phyloP scores from a whole-genome alignment of 1,140 invertebrate species.

The Cotesia typhae region DNA sequence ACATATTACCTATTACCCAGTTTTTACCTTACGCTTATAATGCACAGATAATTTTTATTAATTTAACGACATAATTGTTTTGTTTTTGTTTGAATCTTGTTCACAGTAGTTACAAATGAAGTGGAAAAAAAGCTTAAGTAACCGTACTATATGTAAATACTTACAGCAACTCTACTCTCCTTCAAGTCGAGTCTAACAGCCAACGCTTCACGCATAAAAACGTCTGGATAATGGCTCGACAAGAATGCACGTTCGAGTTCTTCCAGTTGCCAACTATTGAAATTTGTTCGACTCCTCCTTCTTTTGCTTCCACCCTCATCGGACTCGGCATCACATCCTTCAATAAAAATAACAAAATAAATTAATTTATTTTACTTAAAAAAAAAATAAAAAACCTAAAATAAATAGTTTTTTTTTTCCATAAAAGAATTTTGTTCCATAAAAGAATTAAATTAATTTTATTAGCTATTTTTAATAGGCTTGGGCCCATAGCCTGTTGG shows the following conservation, averaged over 20 bases:
- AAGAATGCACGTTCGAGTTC: constrained; percentile 97
- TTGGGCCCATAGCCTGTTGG: too few relatives aligned
- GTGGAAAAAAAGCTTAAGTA: neutral
- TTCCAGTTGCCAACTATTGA: constrained; percentile 98
- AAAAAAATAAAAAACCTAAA: too few relatives aligned
- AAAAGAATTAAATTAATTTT: too few relatives aligned
- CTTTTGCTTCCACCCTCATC: constrained; percentile 78
- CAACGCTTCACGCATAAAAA: constrained; percentile 97
- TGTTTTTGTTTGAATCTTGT: neutral
- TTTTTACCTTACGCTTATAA: too few relatives aligned
- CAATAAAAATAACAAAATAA: constrained; percentile 32
- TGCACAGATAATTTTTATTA: too few relatives aligned
- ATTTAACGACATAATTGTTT: neutral
- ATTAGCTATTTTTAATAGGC: too few relatives aligned
- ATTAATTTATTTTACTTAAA: too few relatives aligned
- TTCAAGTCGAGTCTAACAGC: constrained; percentile 95
- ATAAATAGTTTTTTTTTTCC: too few relatives aligned
- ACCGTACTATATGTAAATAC: constrained; percentile 56
- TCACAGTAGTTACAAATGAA: too few relatives aligned
- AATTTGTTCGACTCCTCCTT: constrained; percentile 94
- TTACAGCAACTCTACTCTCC: constrained; percentile 97
- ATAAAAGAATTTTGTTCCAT: too few relatives aligned
- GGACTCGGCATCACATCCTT: constrained; percentile 70
- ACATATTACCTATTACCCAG: too few relatives aligned
- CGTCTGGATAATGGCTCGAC: constrained; percentile 97